Evolutionary conservation across 2,113 vertebrate species (phyloP).

Genomic region (Pongo pygmaeus): DNA sequence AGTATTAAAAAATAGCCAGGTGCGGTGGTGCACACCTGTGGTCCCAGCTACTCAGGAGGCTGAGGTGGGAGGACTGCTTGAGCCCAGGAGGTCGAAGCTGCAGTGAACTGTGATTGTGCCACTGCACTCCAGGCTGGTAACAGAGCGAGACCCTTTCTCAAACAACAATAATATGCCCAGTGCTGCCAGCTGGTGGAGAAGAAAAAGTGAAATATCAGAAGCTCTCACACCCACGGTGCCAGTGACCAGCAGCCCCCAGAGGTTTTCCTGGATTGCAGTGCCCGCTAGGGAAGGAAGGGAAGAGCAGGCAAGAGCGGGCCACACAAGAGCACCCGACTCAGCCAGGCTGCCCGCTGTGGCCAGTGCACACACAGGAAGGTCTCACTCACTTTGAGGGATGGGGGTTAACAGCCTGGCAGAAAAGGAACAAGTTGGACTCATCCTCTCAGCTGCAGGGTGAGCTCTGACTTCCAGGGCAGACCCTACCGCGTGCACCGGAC

Average conservation of each 20-base stretch:
- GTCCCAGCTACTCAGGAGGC: no score
- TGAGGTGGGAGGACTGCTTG: no score
- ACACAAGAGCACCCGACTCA: not conserved
- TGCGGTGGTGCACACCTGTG: no score
- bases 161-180: not conserved
- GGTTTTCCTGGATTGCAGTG: no score
- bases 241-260: not conserved
- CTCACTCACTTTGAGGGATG: fast-evolving
- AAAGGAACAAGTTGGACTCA: no score
- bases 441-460: fast-evolving
- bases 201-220: no score
- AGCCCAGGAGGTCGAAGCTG: no score
- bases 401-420: no score
- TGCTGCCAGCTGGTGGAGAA: not conserved
- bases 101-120: no score
- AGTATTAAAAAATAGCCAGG: no score
- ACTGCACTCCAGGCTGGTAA: no score
- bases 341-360: not conserved
- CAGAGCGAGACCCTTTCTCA: no score
- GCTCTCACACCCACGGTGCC: not conserved
- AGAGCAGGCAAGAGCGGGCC: not conserved
- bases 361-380: not conserved
- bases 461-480: not conserved
- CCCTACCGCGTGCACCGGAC: not conserved
- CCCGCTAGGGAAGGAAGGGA: not conserved